Percentiles rank a stretch among this genome's conserved stretches.
These are phyloP conservation scores for Bergia sp. DNA, from an alignment of 92 coral and sea anemone genomes.

Conservation along the genomic window DNA sequence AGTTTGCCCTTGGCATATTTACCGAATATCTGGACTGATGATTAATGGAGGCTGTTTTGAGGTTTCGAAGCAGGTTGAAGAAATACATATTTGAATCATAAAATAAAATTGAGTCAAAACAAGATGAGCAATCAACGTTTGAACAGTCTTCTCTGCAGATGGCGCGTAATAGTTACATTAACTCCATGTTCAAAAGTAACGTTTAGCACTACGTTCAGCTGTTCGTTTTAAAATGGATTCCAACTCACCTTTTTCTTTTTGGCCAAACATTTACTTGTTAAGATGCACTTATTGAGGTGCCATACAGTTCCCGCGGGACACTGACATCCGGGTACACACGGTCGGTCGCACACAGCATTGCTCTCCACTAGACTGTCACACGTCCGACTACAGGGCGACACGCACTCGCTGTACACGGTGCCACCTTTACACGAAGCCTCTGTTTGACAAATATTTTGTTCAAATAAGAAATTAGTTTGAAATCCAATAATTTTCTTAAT, in stretches of 20 bases:
- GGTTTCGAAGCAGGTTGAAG: too few species aligned
- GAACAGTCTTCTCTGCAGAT: not conserved
- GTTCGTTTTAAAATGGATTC: too few species aligned
- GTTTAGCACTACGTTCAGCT: too few species aligned
- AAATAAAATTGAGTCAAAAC: too few species aligned
- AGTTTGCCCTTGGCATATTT: too few species aligned
- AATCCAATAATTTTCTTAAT: too few species aligned
- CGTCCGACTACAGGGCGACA: conserved; percentile 85
- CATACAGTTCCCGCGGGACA: conserved; percentile 97
- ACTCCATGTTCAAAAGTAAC: not conserved
- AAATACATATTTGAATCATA: not conserved
- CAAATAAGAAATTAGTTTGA: not conserved
- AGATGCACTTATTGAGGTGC: conserved; percentile 83
- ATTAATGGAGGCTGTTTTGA: too few species aligned
- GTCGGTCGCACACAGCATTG: conserved; percentile 66
- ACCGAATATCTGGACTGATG: too few species aligned
- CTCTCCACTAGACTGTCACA: conserved; percentile 73
- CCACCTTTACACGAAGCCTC: conserved; percentile 94
- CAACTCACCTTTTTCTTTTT: conserved; percentile 26
- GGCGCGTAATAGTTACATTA: not conserved
- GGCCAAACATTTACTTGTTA: conserved; percentile 66
- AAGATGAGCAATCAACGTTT: not conserved
- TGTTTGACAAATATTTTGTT: conserved; percentile 9
- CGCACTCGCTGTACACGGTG: conserved; percentile 93
- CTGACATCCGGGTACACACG: conserved; percentile 93